Conservation (phyloP, 2,888 invertebrate species). For the Nephrotoma appendiculata region DNA sequence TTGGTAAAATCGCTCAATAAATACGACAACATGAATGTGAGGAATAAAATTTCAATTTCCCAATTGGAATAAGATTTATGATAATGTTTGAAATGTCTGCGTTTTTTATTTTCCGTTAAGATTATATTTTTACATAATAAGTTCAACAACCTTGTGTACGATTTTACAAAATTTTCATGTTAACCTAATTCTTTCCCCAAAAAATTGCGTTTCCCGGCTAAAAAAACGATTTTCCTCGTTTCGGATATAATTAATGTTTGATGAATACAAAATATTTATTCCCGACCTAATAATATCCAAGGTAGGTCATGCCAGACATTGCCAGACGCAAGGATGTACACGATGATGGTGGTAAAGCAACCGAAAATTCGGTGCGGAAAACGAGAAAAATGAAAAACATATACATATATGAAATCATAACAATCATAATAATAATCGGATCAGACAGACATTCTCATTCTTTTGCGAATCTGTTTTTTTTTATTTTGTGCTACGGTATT, state of each 20-base stretch:
- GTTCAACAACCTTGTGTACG: not conserved
- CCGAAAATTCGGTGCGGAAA: not conserved
- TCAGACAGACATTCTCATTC: constrained; percentile 2
- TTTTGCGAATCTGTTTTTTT: not conserved
- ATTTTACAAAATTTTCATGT: not conserved
- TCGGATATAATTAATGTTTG: not conserved
- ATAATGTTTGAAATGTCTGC: not conserved
- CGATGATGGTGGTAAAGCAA: not conserved
- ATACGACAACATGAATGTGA: not conserved
- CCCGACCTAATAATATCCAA: constrained; percentile 1
- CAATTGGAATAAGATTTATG: not conserved
- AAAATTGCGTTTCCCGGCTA: not conserved
- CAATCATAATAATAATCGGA: constrained; percentile 2
- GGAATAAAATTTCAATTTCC: not conserved
- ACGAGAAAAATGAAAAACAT: not conserved
- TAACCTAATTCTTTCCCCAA: not conserved
- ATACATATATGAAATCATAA: not conserved
- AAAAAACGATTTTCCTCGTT: not conserved
- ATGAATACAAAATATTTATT: not conserved
- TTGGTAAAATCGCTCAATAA: not conserved
- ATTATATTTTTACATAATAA: not conserved
- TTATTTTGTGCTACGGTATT: not conserved
- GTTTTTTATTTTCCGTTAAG: not conserved
- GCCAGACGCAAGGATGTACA: not conserved
- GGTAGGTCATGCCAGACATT: not conserved